A percentile compares a stretch with the other conserved stretches of the same genome.
These are phyloP conservation scores for Bellardia bayeri DNA, from an alignment of 2,888 invertebrate genomes.

Conservation along the genomic window DNA sequence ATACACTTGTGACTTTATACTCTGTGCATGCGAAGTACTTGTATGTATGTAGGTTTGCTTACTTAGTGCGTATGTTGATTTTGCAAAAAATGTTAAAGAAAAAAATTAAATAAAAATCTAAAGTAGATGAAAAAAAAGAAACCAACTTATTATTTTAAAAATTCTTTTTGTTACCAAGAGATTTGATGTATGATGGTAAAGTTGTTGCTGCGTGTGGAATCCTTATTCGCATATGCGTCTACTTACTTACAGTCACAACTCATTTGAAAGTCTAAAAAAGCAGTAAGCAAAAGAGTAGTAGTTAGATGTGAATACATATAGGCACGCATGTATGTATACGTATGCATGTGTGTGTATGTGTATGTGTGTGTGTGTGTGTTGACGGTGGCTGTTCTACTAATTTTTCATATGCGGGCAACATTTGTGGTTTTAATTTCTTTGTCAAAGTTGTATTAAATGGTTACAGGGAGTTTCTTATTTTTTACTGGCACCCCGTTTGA, in stretches of 20 bases:
- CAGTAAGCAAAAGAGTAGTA: slow-evolving; percentile 12
- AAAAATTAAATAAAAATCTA: slow-evolving; percentile 10
- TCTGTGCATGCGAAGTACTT: background rate
- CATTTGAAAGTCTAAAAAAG: slow-evolving; percentile 24
- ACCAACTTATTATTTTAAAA: slow-evolving; percentile 78
- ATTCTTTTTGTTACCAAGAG: slow-evolving; percentile 79
- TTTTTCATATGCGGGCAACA: slow-evolving; percentile 82
- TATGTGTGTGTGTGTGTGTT: background rate
- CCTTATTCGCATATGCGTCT: slow-evolving; percentile 55
- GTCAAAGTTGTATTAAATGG: slow-evolving; percentile 66
- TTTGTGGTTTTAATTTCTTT: slow-evolving; percentile 82
- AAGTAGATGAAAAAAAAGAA: slow-evolving; percentile 62
- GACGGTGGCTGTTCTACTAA: slow-evolving; percentile 77
- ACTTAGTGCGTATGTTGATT: slow-evolving; percentile 38
- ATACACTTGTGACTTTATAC: background rate
- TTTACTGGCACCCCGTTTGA: background rate
- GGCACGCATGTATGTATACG: background rate
- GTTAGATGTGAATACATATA: slow-evolving; percentile 1
- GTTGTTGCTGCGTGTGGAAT: slow-evolving; percentile 52
- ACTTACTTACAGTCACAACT: slow-evolving; percentile 5
- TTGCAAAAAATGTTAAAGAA: background rate
- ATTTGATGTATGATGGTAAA: slow-evolving; percentile 69
- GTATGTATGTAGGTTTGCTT: background rate
- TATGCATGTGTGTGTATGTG: background rate
- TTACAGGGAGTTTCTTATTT: slow-evolving; percentile 29